A percentile compares a stretch with the other conserved stretches of the same genome.
Conservation (phyloP, 2,797 vertebrate species). For the Notoglanidium macrostoma region DNA sequence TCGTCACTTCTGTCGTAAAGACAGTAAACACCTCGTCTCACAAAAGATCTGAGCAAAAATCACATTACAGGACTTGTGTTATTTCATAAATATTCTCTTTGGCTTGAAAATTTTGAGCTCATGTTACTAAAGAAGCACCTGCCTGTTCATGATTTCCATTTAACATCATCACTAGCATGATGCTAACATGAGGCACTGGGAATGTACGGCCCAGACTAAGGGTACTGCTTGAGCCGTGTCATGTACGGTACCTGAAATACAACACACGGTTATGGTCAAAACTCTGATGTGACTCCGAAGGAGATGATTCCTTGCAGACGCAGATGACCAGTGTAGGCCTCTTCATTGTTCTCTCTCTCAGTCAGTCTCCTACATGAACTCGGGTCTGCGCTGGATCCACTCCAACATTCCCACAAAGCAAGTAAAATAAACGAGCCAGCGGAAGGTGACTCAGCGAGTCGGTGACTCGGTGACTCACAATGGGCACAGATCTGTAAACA, state of each 20-base stretch:
- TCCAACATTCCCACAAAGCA: constrained; percentile 70
- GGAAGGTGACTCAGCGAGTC: constrained; percentile 69
- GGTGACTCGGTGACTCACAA: constrained; percentile 67
- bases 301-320: not conserved
- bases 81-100: not conserved
- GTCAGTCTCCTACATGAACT: not conserved
- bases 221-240: not conserved
- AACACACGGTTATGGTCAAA: not conserved
- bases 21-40: not conserved
- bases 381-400: constrained; percentile 68
- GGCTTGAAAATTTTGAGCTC: not conserved
- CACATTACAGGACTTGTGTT: not conserved
- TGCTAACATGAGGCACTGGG: not conserved
- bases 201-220: not conserved
- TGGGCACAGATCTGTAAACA: constrained; percentile 57
- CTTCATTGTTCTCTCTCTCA: not conserved
- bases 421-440: constrained; percentile 70
- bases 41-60: not conserved
- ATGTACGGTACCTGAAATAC: not conserved
- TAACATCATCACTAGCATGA: not conserved
- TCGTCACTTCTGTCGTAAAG: not conserved
- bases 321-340: not conserved
- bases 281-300: not conserved
- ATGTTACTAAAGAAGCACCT: not conserved
- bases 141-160: not conserved